Base-by-base conservation (phyloP, 2,888 invertebrate genomes). In the Agrochola lychnidis region DNA sequence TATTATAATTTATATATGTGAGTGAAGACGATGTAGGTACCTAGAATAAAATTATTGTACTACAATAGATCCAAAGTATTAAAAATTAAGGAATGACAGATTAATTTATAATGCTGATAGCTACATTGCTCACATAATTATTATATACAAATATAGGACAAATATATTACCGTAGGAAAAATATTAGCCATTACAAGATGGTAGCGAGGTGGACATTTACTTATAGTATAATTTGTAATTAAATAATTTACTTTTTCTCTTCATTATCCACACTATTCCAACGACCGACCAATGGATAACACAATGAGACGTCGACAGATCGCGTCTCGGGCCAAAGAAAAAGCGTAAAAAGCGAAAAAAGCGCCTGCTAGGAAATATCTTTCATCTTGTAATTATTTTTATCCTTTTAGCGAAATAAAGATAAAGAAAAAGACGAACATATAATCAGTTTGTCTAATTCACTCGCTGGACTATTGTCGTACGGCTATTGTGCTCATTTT, bases 371-470 rank as follows among this genome's bases (percentile, higher is more conserved):
- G 91, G 91, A 93, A 94, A 93, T 93, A 94, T 94, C 96, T 96
- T 94, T 95, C 95, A 96, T 96, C 96, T 96, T 95, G 95, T 96
- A 95, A 96, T 96, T 96, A 96, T 96, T 95, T 96, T 96, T 94
- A 96, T 96, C 96, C 96, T 95, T 96, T 96, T 94, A 95, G 93
- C 93, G 93, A 93, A 94, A 94, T 93, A 92, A 93, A 92, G 93
- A 91, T 89, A 87, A 91, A 92, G 92, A 94, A 93, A 63, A 93
- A 93, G 83, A 78, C 79, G 86, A 81, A 89, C 90, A 93, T 90
- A 93, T 93, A 95, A 95, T 96, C 95, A 95, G 95, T 96, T 94
- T 95, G 94, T 94, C 94, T 92, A 93, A 95, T 93, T 92, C 95
- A 94, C 90, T 82, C 79, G 36, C 79, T 1, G 61, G 84, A 66